Evolutionary conservation across 1,140 invertebrate species (phyloP).

Genomic region (Pseudomyrmex gracilis): DNA sequence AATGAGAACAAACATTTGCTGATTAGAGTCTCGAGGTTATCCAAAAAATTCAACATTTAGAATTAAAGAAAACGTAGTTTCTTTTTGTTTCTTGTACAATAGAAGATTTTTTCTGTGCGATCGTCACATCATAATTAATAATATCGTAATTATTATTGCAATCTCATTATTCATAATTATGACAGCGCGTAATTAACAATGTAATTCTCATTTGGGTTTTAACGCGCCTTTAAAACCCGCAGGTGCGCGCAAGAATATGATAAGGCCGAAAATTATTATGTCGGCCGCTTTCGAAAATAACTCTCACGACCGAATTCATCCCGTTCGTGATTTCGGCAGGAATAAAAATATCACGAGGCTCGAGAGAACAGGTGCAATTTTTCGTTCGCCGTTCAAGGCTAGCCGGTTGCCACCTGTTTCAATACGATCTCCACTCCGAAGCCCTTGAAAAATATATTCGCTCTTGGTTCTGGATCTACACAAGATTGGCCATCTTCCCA

Average conservation of each 20-base stretch:
- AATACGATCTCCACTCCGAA: slow-evolving; percentile 59
- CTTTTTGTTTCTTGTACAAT: background rate
- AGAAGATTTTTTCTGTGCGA: slow-evolving; percentile 5
- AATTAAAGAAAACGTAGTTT: background rate
- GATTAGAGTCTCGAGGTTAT: too few relatives aligned
- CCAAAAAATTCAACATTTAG: too few relatives aligned
- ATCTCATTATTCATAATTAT: slow-evolving; percentile 20
- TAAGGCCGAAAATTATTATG: slow-evolving; percentile 58
- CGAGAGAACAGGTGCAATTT: slow-evolving; percentile 69
- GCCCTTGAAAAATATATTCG: slow-evolving; percentile 62
- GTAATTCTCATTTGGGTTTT: slow-evolving; percentile 24
- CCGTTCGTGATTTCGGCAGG: slow-evolving; percentile 39
- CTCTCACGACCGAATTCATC: slow-evolving; percentile 32
- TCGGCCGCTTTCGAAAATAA: slow-evolving; percentile 43
- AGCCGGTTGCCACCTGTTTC: slow-evolving; percentile 75
- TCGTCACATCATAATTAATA: slow-evolving; percentile 27
- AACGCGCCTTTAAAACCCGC: slow-evolving; percentile 25
- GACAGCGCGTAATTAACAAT: slow-evolving; percentile 35
- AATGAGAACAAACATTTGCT: slow-evolving; percentile 36
- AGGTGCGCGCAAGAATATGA: slow-evolving; percentile 31
- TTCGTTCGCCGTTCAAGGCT: slow-evolving; percentile 70
- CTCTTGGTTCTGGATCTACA: background rate
- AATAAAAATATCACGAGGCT: slow-evolving; percentile 58
- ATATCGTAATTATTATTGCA: slow-evolving; percentile 33
- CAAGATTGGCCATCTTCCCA: slow-evolving; percentile 3